Conservation (phyloP, 2,113 vertebrate genomes). For the Actenoides hombroni region DNA sequence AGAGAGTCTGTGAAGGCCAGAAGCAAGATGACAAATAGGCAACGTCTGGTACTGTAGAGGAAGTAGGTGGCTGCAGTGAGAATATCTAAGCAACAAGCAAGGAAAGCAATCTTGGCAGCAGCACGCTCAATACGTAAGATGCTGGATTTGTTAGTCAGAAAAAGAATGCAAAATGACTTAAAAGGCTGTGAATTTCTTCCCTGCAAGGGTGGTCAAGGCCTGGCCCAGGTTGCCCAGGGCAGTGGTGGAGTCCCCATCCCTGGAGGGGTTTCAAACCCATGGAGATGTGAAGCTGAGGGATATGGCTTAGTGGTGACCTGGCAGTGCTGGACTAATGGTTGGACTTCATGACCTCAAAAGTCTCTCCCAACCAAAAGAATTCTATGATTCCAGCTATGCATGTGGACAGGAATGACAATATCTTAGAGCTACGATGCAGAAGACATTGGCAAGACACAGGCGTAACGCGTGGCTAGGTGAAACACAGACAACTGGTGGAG, state of each 20-base stretch:
- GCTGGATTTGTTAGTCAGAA: not conserved
- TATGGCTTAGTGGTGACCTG: not conserved
- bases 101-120: not conserved
- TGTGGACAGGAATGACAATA: accelerated
- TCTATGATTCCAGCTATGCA: not conserved
- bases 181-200: not conserved
- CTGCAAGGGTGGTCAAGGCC: not conserved
- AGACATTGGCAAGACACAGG: accelerated
- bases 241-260: not conserved
- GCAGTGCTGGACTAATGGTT: not conserved
- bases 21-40: accelerated
- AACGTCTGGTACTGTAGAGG: not conserved
- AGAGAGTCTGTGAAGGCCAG: accelerated
- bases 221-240: not conserved
- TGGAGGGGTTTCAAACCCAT: not conserved
- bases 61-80: not conserved
- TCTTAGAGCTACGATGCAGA: not conserved
- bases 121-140: not conserved
- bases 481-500: not conserved
- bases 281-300: not conserved
- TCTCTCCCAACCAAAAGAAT: not conserved
- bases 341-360: not conserved
- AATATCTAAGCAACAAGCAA: not conserved
- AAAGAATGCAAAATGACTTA: not conserved
- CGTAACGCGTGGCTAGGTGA: not conserved